Conservation (phyloP, 2,113 vertebrate species). For the Lamprologus speciosus region DNA sequence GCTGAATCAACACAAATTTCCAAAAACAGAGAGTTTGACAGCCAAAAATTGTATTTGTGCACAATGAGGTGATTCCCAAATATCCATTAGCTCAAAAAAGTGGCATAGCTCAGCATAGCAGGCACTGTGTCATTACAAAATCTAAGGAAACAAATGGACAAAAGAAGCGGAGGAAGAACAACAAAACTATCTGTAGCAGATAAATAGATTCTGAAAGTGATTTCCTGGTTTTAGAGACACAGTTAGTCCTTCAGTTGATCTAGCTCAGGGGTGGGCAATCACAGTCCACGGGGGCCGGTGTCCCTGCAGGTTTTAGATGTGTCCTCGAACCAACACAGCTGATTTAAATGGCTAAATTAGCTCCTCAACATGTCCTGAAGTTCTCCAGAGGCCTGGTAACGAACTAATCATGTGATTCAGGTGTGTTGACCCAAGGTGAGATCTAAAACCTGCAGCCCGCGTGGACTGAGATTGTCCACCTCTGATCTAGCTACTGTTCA, state of each 20-base stretch:
- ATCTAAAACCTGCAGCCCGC: too few species aligned
- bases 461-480: too few species aligned
- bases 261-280: too few species aligned
- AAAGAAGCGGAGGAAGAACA: neutral
- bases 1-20: neutral
- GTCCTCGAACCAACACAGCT: too few species aligned
- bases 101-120: neutral
- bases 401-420: too few species aligned
- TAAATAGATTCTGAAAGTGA: neutral
- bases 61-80: neutral
- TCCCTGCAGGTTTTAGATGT: too few species aligned
- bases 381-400: rapidly evolving
- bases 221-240: neutral
- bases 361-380: too few species aligned
- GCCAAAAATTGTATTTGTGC: neutral
- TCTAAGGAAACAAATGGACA: neutral
- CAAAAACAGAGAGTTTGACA: neutral
- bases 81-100: neutral
- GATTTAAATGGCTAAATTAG: too few species aligned
- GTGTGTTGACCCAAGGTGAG: too few species aligned
- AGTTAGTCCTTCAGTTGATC: neutral
- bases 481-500: neutral
- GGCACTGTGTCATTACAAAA: neutral
- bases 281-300: too few species aligned
- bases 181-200: neutral